These are phyloP conservation scores for Orius insidiosus DNA, from an alignment of 1,140 invertebrate genomes.

Conservation along the genomic window DNA sequence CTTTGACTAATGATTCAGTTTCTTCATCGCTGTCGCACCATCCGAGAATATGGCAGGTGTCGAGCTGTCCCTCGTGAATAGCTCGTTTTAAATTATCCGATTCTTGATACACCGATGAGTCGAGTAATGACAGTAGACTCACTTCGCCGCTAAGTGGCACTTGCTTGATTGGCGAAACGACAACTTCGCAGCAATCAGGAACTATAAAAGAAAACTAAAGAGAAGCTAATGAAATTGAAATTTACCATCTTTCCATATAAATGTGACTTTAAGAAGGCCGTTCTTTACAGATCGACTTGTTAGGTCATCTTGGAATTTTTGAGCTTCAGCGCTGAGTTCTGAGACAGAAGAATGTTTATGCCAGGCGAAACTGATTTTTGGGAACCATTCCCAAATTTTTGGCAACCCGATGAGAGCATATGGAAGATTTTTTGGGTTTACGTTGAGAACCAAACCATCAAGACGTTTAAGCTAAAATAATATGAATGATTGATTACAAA, in stretches of 20 bases:
- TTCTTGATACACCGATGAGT: not conserved
- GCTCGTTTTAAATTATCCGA: no score
- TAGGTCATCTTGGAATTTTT: constrained; percentile 15
- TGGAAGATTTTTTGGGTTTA: constrained; percentile 42
- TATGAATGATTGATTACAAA: no score
- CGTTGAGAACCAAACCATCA: constrained; percentile 47
- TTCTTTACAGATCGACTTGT: constrained; percentile 15
- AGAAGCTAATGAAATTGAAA: no score
- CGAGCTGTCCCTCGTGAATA: no score
- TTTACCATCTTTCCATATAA: no score
- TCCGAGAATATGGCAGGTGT: no score
- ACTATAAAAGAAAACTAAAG: constrained; percentile 1
- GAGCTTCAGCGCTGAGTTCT: constrained; percentile 23
- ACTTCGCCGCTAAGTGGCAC: constrained; percentile 5
- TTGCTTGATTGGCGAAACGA: constrained; percentile 7
- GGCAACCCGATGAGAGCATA: constrained; percentile 44
- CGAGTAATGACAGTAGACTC: constrained; percentile 3
- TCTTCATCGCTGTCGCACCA: no score
- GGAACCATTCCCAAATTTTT: constrained; percentile 29
- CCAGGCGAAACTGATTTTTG: constrained; percentile 33
- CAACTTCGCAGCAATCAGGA: constrained; percentile 5
- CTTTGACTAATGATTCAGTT: no score
- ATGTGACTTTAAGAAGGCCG: no score
- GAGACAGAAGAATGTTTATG: constrained; percentile 44
- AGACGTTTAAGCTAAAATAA: constrained; percentile 14